These are phyloP conservation scores for Eurytoma adleriae DNA, from an alignment of 2,888 invertebrate genomes.

Conservation along the genomic window DNA sequence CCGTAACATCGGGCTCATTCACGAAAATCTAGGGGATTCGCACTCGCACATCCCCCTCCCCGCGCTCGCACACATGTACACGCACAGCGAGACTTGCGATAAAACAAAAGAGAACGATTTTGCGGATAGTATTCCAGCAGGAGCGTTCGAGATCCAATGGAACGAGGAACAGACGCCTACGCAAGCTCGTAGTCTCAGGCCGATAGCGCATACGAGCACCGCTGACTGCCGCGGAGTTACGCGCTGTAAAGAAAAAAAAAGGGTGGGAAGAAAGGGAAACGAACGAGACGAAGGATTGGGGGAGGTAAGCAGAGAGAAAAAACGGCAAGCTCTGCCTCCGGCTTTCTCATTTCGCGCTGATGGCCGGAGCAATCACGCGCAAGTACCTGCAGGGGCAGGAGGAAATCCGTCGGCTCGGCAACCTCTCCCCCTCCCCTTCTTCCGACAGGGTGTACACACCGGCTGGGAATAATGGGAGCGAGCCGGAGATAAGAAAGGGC, in stretches of 20 bases:
- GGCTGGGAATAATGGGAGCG: constrained; percentile 7
- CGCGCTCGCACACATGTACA: no score
- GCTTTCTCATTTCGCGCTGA: constrained; percentile 47
- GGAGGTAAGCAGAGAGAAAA: background rate
- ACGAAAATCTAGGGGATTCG: no score
- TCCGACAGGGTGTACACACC: background rate
- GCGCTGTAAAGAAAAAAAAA: background rate
- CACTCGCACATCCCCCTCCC: no score
- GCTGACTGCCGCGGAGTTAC: no score
- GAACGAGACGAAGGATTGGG: background rate
- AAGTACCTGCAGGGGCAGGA: constrained; percentile 42
- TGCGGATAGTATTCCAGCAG: no score
- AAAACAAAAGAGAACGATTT: no score
- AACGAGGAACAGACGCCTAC: no score
- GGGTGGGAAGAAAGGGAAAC: background rate
- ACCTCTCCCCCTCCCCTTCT: background rate
- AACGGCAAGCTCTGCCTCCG: constrained; percentile 7
- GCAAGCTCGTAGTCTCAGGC: no score
- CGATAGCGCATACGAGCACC: no score
- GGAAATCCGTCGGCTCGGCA: background rate
- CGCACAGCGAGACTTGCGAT: no score
- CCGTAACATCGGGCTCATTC: no score
- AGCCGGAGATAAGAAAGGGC: background rate
- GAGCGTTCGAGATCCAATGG: no score
- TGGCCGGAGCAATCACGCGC: constrained; percentile 37